Base-by-base conservation (phyloP, 2,797 vertebrate species). In the Margarornis squamiger region DNA sequence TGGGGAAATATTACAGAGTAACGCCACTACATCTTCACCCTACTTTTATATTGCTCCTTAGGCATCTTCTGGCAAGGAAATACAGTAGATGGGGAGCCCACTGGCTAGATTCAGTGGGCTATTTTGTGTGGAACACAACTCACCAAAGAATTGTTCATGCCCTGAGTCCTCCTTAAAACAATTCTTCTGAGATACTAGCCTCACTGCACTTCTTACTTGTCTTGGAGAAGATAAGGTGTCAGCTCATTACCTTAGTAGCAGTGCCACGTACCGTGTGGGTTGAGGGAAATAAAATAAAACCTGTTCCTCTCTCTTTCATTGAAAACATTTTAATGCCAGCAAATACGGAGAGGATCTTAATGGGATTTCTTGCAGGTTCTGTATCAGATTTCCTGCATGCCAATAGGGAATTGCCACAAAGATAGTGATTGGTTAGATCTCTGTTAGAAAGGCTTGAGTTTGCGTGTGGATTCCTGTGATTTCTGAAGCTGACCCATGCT, bases 211-310 rank as follows among this genome's bases (percentile, higher is more conserved):
- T 63, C 52, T 66, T 45, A 52, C 23, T 61, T 58, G 17, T 61
- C 72, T 52, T n/a, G 61, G 36, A 73, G 46, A 63, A 88, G 79
- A 29, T 26, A 23, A 68, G n/a, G n/a, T 45, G n/a, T 55, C 59
- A 75, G 74, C 43, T 43, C 41, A 49, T 80, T 19, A 2, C 52
- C 72, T 81, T 7, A 36, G 30, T 54, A 41, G 7, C 18, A 61
- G 21, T 38, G 29, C 39, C 3, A 2, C 23, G 13, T 34, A 24
- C 54, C 1, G 0, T 10, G 45, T 43, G 30, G 21, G 41, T 49
- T 0, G 0, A 81, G 23, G 34, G 29, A 59, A 85, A 41, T 32
- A 58, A 16, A 86, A 12, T 27, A 76, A 65, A 78, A 30, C 39
- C 39, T 13, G 1, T 41, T 78, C 18, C 52, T 20, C 55, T 80